Percentiles rank a stretch among this genome's conserved stretches.
phyloP scores from a whole-genome alignment of 1,140 invertebrate species.

The Eriosoma lanigerum region DNA sequence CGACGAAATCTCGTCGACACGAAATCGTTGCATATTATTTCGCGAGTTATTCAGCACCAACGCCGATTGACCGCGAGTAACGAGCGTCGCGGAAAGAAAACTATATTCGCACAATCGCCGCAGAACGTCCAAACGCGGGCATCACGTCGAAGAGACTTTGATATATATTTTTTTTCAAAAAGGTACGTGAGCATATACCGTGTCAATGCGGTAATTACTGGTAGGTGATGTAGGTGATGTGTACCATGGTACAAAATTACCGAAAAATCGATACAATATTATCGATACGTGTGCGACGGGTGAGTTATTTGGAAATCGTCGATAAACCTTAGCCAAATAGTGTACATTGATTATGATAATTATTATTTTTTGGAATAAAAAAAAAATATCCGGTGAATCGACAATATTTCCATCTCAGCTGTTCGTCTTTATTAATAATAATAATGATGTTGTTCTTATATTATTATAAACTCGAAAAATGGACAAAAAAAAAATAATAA shows the following conservation, averaged over 20 bases:
- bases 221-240: too few species aligned
- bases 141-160: neutral
- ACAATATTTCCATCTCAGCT: slow-evolving; percentile 47
- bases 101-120: neutral
- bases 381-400: slow-evolving; percentile 37
- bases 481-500: slow-evolving; percentile 7
- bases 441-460: neutral
- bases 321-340: neutral
- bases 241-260: too few species aligned
- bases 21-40: neutral
- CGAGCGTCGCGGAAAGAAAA: neutral
- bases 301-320: too few species aligned
- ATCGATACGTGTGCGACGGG: too few species aligned
- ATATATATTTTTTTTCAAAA: slow-evolving; percentile 1
- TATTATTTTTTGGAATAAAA: neutral
- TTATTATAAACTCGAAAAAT: neutral
- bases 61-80: slow-evolving; percentile 39
- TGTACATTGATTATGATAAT: neutral
- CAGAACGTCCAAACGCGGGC: slow-evolving; percentile 4
- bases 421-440: slow-evolving; percentile 34
- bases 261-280: too few species aligned
- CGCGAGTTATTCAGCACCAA: slow-evolving; percentile 27
- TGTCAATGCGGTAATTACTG: too few species aligned
- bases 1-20: too few species aligned
- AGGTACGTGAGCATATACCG: slow-evolving; percentile 29